phyloP scores from a whole-genome alignment of 2,888 invertebrate species.

The Caenorhabditis angaria region DNA sequence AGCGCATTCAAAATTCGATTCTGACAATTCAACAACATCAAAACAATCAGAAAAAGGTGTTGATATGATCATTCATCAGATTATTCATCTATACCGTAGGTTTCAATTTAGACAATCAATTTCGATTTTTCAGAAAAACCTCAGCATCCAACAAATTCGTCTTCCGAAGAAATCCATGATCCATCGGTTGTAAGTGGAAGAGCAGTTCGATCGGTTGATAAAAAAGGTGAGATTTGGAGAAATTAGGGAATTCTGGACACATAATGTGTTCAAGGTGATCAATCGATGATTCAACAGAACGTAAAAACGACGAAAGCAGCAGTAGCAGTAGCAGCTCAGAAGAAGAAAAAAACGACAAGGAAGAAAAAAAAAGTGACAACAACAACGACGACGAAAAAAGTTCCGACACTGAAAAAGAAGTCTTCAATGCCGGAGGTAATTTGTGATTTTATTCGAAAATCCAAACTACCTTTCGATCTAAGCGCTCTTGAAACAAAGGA shows the following conservation, averaged over 20 bases:
- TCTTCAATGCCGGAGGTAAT: neutral
- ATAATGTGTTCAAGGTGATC: neutral
- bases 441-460: too few relatives aligned
- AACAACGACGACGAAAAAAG: neutral
- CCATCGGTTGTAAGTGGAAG: neutral
- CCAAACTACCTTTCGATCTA: too few relatives aligned
- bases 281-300: neutral
- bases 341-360: neutral
- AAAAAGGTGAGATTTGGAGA: neutral
- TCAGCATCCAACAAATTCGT: neutral
- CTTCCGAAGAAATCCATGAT: neutral
- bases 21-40: neutral
- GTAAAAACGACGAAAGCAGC: neutral
- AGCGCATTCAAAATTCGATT: constrained; percentile 28
- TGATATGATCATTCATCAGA: constrained; percentile 4
- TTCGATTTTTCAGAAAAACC: too few relatives aligned
- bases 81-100: neutral
- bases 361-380: neutral
- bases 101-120: neutral
- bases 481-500: too few relatives aligned
- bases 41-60: neutral
- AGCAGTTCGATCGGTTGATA: neutral
- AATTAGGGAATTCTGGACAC: neutral
- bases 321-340: neutral
- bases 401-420: too few relatives aligned